phyloP scores from a whole-genome alignment of 1,140 invertebrate genomes.

The Brachionus rubens region DNA sequence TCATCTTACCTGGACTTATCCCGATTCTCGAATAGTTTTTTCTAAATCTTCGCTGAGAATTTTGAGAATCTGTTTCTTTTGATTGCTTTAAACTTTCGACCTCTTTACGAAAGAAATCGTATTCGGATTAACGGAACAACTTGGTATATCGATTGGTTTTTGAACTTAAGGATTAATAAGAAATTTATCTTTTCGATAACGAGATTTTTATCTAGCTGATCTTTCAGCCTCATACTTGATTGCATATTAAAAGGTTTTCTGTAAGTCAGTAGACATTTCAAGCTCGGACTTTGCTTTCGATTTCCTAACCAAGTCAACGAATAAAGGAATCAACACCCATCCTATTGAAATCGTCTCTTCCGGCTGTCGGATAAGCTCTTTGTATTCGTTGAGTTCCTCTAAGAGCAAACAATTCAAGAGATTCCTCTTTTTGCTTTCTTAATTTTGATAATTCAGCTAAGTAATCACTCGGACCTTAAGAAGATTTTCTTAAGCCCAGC shows the following conservation, averaged over 20 bases:
- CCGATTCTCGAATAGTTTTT: too few species aligned
- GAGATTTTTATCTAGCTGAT: too few species aligned
- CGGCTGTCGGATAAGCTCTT: not conserved
- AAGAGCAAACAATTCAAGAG: not conserved
- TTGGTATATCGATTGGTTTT: not conserved
- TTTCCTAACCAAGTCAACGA: not conserved
- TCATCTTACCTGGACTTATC: not conserved
- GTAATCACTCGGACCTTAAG: not conserved
- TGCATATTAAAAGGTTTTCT: not conserved
- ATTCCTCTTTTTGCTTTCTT: not conserved
- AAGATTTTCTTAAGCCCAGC: slow-evolving; percentile 2
- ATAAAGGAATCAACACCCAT: not conserved
- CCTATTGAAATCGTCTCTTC: not conserved
- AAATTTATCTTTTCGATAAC: not conserved
- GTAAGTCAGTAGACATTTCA: not conserved
- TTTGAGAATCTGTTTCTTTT: too few species aligned
- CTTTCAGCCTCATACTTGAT: not conserved
- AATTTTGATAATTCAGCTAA: not conserved
- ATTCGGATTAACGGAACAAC: not conserved
- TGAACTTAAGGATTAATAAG: not conserved
- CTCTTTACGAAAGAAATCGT: slow-evolving; percentile 16
- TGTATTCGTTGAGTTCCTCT: not conserved
- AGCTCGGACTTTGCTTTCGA: not conserved
- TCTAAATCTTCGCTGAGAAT: too few species aligned
- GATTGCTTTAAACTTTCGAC: slow-evolving; percentile 3